These are phyloP conservation scores for Mastacembelus armatus DNA, from an alignment of 2,797 vertebrate genomes.

Conservation along the genomic window DNA sequence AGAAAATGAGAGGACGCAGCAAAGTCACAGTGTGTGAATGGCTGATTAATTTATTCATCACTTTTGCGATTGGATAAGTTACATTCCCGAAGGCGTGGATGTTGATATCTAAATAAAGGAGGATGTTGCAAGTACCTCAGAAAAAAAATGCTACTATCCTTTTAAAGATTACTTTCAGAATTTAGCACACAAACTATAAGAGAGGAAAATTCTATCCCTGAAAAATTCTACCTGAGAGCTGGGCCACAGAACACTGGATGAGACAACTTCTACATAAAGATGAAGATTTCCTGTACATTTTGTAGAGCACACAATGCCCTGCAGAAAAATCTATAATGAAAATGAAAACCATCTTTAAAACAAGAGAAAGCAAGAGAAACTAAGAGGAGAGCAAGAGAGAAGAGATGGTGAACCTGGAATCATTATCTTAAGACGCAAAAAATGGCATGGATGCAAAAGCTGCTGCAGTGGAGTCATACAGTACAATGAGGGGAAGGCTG, in stretches of 20 bases:
- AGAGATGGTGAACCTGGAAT: background rate
- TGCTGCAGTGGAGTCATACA: background rate
- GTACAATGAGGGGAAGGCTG: background rate
- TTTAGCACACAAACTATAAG: slow-evolving; percentile 39
- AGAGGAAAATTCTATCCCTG: slow-evolving; percentile 21
- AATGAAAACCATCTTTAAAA: background rate
- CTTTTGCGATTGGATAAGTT: slow-evolving; percentile 67
- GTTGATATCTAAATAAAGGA: slow-evolving; percentile 56
- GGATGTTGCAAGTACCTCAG: slow-evolving; percentile 33
- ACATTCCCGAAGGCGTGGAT: slow-evolving; percentile 55
- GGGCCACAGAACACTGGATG: background rate
- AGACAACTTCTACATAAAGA: background rate
- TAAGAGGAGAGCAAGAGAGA: background rate
- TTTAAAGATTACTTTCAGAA: slow-evolving; percentile 36
- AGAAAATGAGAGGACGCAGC: slow-evolving; percentile 73
- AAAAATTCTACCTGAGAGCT: slow-evolving; percentile 17
- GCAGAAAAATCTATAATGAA: no score
- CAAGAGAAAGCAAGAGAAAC: no score
- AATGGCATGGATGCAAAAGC: background rate
- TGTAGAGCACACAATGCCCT: background rate
- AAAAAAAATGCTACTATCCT: slow-evolving; percentile 29
- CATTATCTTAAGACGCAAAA: background rate
- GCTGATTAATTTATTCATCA: slow-evolving; percentile 74
- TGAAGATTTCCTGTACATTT: background rate
- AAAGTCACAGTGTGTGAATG: slow-evolving; percentile 71